Evolutionary conservation across 2,888 invertebrate species (phyloP).

Genomic region (Calameuta idolon): DNA sequence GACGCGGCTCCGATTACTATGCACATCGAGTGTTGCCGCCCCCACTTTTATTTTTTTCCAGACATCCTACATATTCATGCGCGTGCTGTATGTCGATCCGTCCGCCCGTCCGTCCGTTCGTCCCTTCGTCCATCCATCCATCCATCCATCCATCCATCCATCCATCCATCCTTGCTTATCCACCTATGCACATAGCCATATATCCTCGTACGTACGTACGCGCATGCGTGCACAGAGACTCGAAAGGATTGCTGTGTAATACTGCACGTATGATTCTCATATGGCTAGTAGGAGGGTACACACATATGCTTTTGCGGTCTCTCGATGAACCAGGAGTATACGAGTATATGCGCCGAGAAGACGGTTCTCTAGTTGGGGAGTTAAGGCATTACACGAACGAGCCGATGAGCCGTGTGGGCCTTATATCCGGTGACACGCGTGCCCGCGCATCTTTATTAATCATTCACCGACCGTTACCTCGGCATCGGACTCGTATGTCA

Average conservation of each 20-base stretch:
- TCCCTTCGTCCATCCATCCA: constrained; percentile 22
- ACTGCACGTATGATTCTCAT: no score
- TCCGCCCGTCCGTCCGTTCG: constrained; percentile 26
- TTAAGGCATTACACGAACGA: constrained; percentile 28
- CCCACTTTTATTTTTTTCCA: constrained; percentile 44
- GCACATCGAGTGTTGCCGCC: constrained; percentile 45
- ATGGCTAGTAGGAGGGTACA: no score
- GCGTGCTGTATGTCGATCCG: constrained; percentile 55
- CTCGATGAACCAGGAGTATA: constrained; percentile 13
- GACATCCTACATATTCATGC: constrained; percentile 64
- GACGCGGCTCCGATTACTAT: constrained; percentile 61
- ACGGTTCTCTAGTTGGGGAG: constrained; percentile 10
- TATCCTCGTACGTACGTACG: constrained; percentile 10
- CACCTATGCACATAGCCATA: neutral
- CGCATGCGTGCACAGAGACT: constrained; percentile 12
- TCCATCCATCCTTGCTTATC: constrained; percentile 22
- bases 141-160: constrained; percentile 28
- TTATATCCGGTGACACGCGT: constrained; percentile 65
- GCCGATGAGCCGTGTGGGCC: constrained; percentile 47
- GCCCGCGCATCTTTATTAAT: constrained; percentile 65
- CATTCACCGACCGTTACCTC: constrained; percentile 56
- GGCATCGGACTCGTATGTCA: constrained; percentile 31
- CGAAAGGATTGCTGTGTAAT: constrained; percentile 1
- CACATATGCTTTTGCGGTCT: constrained; percentile 2
- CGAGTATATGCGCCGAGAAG: neutral